Base-by-base conservation (phyloP, 1,140 invertebrate species). In the Drosophila nebulosa region DNA sequence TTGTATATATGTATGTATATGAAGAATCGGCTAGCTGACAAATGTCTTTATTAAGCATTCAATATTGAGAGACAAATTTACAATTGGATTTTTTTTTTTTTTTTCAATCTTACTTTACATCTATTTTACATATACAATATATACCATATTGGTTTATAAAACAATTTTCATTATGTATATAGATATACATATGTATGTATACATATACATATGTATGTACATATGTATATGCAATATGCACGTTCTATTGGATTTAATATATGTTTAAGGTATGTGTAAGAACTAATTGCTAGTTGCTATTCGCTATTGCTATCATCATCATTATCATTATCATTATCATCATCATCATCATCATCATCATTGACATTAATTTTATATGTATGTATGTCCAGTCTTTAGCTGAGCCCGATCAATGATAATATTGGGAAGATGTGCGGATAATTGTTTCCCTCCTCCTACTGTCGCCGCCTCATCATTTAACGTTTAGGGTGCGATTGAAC, bases 401-500 rank as follows among this genome's bases (percentile, higher is more conserved):
- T 56, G 24, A 50, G n/a, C n/a, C n/a, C n/a, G n/a, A n/a, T n/a
- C n/a, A n/a, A n/a, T n/a, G n/a, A n/a, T n/a, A n/a, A n/a, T n/a
- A n/a, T n/a, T n/a, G n/a, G n/a, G n/a, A n/a, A n/a, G n/a, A n/a
- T n/a, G n/a, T n/a, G n/a, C n/a, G n/a, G n/a, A n/a, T n/a, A n/a
- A 42, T 4, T 66, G 56, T 16, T 4, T 72, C n/a, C 51, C 63
- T 46, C 69, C 51, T 36, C 42, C 14, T 21, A 58, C 59, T 46
- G 39, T 52, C 57, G 7, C 39, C n/a, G n/a, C n/a, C n/a, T n/a
- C n/a, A n/a, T 42, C 39, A 84, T 85, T 86, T 86, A 36, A 86
- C 83, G 21, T 83, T 76, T 10, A 86, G 56, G 0, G 64, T 71
- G 26, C 79, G 80, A 60, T 90, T 90, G 46, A 91, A 91, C 70